Conservation (phyloP, 1,140 invertebrate genomes). For the Sminthurides bifidus region DNA sequence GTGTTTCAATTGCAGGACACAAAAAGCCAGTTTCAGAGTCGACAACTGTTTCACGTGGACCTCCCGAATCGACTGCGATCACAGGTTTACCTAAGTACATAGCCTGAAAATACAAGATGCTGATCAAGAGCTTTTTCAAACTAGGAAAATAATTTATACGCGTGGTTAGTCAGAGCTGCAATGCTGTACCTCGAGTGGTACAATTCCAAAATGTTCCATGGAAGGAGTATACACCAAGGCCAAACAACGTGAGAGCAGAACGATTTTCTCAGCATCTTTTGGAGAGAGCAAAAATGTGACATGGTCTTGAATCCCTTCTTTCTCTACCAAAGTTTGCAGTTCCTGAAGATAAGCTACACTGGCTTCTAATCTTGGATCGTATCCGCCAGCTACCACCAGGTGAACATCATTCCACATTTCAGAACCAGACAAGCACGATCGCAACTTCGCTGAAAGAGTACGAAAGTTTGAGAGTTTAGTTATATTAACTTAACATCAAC, state of each 20-base stretch:
- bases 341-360: conserved; percentile 81
- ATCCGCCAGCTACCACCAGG: conserved; percentile 93
- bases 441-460: conserved; percentile 25
- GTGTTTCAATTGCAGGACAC: conserved; percentile 51
- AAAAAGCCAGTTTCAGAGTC: conserved; percentile 83
- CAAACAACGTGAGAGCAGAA: conserved; percentile 58
- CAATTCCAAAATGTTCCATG: conserved; percentile 99
- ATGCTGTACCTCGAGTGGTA: conserved; percentile 65
- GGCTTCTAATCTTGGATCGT: conserved; percentile 76
- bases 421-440: conserved; percentile 35
- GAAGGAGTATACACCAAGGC: conserved; percentile 88
- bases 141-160: not conserved
- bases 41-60: conserved; percentile 84
- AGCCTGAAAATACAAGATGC: conserved; percentile 42
- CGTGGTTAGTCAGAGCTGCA: not conserved
- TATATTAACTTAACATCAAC: not conserved
- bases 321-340: conserved; percentile 50
- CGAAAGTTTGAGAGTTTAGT: not conserved
- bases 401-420: conserved; percentile 53
- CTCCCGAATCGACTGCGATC: conserved; percentile 88
- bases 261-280: conserved; percentile 68
- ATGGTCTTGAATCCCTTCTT: conserved; percentile 56
- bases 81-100: conserved; percentile 91
- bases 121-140: not conserved
- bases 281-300: conserved; percentile 78